Base-by-base conservation (phyloP, 2,888 invertebrate genomes). In the Macrophya alboannulata region DNA sequence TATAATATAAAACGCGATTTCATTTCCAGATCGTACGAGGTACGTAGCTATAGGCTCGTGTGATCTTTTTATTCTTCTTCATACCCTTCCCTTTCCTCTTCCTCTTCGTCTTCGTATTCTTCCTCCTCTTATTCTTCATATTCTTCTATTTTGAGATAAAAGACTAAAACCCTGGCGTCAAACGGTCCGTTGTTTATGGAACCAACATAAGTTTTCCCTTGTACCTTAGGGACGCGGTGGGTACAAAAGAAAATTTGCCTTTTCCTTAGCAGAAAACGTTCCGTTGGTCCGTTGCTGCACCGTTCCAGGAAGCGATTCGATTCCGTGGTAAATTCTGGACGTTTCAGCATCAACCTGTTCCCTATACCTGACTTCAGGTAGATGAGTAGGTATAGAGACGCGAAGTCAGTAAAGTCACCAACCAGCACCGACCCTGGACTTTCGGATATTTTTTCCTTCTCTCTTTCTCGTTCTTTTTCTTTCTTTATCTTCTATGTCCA, bases 131-230 rank as follows among this genome's bases (percentile, higher is more conserved):
- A 25, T 37, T 10, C 77, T 31, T 51, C 74, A 43, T 74, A 21
- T 45, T 74, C n/a, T 74, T 74, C 74, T 62, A 15, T 31, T 59
- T 81, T 62, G 81, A 81, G 62, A 81, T 81, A 81, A 81, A 81
- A 81, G 81, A 40, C 59, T 15, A 15, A 40, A 62, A 62, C n/a
- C 43, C 81, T 81, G 59, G 81, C 81, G 81, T 81, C 81, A 81
- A 81, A 81, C 81, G 59, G 40, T 81, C 81, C 81, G 81, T 81
- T 81, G 81, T 81, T 81, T 81, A 81, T 81, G 81, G 62, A 81
- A 62, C 81, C 81, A 59, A 62, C 62, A 62, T 31, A 37, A 81
- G 81, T 81, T 81, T 62, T 81, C 21, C 51, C 62, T 59, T 59
- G 77, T 77, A 51, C 48, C 48, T 15, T n/a, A n/a, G 43, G 62